These are phyloP conservation scores for Onychostoma macrolepis DNA, from an alignment of 2,113 vertebrate genomes.

Conservation along the genomic window DNA sequence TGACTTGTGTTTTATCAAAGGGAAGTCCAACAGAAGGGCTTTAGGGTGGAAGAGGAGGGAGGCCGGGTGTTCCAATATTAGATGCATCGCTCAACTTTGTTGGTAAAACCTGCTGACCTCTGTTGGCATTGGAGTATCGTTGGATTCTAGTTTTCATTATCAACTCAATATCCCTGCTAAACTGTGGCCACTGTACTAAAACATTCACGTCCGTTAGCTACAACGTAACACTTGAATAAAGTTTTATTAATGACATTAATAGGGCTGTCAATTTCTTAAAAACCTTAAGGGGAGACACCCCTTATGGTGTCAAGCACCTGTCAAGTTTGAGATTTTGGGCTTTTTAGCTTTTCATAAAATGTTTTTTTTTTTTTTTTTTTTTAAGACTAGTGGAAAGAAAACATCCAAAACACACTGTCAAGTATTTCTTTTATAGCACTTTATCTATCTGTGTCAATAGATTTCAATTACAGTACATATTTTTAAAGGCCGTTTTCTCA, in stretches of 20 bases:
- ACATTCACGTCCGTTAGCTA: background rate
- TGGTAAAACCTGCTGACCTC: background rate
- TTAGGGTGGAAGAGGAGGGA: background rate
- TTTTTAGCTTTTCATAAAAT: too few species aligned
- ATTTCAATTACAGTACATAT: too few species aligned
- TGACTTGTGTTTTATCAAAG: conserved; percentile 71
- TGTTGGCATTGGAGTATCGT: background rate
- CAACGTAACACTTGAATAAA: background rate
- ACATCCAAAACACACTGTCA: too few species aligned
- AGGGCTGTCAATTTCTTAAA: background rate
- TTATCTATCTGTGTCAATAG: too few species aligned
- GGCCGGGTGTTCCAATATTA: background rate
- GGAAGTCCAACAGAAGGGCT: conserved; percentile 61
- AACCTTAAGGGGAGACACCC: too few species aligned
- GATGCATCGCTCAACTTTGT: background rate
- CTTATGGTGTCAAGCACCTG: too few species aligned
- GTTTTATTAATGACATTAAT: background rate
- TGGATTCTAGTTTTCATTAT: background rate
- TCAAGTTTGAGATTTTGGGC: too few species aligned
- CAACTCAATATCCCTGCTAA: background rate
- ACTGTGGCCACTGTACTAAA: background rate
- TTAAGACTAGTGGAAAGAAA: too few species aligned
- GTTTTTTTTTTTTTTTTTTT: too few species aligned
- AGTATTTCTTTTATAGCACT: too few species aligned
- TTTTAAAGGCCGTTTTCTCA: too few species aligned